phyloP scores from a whole-genome alignment of 2,113 vertebrate species.

The Nipponia nippon region DNA sequence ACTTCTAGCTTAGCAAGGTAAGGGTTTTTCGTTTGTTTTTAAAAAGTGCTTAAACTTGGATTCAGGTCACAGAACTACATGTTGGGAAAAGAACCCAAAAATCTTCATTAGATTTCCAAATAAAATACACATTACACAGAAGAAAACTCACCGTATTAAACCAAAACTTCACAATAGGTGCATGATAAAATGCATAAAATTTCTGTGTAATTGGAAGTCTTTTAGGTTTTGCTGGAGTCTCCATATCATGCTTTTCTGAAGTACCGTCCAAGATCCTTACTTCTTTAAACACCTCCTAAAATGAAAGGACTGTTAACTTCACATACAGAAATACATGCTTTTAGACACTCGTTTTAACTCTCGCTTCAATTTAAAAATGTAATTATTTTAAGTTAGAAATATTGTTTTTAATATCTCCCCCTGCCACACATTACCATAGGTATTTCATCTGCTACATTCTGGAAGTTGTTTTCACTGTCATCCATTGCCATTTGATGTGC shows the following conservation, averaged over 20 bases:
- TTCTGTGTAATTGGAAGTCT: conserved; percentile 93
- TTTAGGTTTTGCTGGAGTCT: conserved; percentile 86
- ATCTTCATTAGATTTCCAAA: background rate
- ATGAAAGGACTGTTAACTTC: conserved; percentile 7
- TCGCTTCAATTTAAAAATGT: background rate
- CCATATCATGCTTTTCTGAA: conserved; percentile 85
- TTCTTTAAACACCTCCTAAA: conserved; percentile 96
- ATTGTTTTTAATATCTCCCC: background rate
- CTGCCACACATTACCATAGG: conserved; percentile 81
- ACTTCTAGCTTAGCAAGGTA: background rate
- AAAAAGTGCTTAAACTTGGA: background rate
- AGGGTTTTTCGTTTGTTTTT: background rate
- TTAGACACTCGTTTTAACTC: background rate
- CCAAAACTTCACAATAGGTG: conserved; percentile 99
- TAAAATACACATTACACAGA: background rate
- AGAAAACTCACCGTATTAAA: conserved; percentile 89
- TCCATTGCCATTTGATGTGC: conserved; percentile 98
- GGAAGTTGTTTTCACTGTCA: conserved; percentile 97
- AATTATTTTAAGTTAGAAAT: background rate
- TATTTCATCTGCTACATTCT: conserved; percentile 87
- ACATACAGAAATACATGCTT: background rate
- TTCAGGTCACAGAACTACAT: background rate
- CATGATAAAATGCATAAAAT: conserved; percentile 97
- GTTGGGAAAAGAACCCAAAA: background rate
- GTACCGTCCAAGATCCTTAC: conserved; percentile 77